Evolutionary conservation across 2,113 vertebrate genomes (phyloP).

Genomic region (Tapirus terrestris): DNA sequence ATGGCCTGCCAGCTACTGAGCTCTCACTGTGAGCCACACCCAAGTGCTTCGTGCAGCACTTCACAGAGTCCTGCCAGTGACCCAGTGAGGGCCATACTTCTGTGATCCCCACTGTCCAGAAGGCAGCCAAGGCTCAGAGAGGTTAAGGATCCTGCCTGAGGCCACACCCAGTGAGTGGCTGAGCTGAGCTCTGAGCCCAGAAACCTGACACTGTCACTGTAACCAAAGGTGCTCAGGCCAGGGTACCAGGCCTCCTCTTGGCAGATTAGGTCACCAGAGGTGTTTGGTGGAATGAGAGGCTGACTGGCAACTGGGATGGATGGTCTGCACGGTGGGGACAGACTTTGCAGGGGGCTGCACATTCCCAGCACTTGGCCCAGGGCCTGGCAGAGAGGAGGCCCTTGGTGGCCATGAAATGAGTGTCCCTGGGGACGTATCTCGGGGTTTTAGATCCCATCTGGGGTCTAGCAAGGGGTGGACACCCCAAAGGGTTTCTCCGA

Average conservation of each 20-base stretch:
- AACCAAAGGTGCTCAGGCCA: neutral
- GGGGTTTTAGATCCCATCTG: neutral
- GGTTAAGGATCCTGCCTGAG: neutral
- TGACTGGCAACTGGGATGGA: neutral
- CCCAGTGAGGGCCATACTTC: rapidly evolving
- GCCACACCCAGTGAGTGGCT: neutral
- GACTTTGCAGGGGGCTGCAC: neutral
- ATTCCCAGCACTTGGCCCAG: neutral
- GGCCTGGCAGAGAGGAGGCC: neutral
- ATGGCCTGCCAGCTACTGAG: neutral
- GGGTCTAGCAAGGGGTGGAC: neutral
- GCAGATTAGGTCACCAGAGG: neutral
- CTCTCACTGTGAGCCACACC: rapidly evolving
- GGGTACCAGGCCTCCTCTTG: neutral
- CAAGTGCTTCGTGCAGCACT: rapidly evolving
- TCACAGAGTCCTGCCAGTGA: neutral
- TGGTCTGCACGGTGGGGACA: rapidly evolving
- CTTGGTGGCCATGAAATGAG: rapidly evolving
- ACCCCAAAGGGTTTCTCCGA: neutral
- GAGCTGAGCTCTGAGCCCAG: neutral
- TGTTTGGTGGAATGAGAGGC: neutral
- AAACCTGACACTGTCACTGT: neutral
- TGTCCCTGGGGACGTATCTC: neutral
- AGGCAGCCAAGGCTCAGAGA: neutral
- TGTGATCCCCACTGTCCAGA: neutral